Evolutionary conservation across 2,113 vertebrate species (phyloP), one percentile per base, ranked within the genome.

Genomic region (Otis tarda): DNA sequence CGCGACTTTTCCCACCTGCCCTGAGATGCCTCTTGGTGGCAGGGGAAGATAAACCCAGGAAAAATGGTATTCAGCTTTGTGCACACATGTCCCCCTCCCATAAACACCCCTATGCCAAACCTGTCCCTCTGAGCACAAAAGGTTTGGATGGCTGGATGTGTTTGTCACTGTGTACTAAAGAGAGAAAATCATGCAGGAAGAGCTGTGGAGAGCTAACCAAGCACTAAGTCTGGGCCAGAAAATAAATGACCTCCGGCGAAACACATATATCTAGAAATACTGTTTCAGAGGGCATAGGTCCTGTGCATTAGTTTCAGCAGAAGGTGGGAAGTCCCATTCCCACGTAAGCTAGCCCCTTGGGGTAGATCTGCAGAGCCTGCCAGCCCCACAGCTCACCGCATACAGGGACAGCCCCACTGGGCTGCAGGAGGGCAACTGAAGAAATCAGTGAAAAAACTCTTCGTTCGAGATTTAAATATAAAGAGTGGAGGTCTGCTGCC

Each of bases 401-500:
- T 4, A 8, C 49, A 53, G 28, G 61, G 39, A 25, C 61, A 79
- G 83, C 17, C 56, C 30, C 3, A 0, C 24, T 27, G 49, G 49
- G 15, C 37, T 78, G 47, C 0, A 0, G 71, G 33, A 64, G 56
- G 14, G 14, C 45, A 57, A 4, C 55, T 17, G 33, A 50, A 73
- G n/a, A 22, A 6, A 1, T 13, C 2, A 0, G 12, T 35, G 18
- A 18, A 14, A 49, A 57, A 35, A 9, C 10, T 27, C 39, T 68
- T 70, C 5, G 18, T 52, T 35, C 8, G 5, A 31, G 24, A 56
- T 37, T 75, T 49, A 70, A n/a, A n/a, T 49, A 15, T 2, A 50
- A 78, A 55, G 27, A 79, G 14, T 35, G 9, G 41, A 49, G 39
- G 9, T 33, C 30, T 84, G 35, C 74, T 84, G 35, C 52, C 53